Conservation (phyloP, 2,113 vertebrate genomes). For the Sclerurus mexicanus region DNA sequence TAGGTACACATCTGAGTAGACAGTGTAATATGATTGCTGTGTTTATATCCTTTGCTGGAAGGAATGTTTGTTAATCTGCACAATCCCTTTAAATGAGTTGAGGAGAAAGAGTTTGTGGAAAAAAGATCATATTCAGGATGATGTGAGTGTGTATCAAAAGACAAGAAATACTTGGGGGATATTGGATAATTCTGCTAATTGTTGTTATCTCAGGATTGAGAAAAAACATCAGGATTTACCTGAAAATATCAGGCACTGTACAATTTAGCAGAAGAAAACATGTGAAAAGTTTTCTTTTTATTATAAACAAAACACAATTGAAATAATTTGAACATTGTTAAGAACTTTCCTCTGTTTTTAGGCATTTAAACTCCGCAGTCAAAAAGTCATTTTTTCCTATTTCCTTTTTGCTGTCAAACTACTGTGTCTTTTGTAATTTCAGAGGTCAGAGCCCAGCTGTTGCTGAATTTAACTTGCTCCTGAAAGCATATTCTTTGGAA, state of each 20-base stretch:
- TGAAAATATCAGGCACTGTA: neutral
- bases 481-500: slow-evolving; percentile 92
- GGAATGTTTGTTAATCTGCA: slow-evolving; percentile 25
- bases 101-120: neutral
- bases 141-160: neutral
- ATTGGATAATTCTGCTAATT: slow-evolving; percentile 25
- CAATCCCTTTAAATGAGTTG: slow-evolving; percentile 30
- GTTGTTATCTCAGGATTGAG: neutral
- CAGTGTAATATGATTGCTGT: neutral
- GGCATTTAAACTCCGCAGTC: neutral
- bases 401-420: neutral
- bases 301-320: neutral
- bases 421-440: slow-evolving; percentile 42
- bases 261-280: neutral
- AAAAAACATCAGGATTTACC: neutral
- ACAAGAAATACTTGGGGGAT: neutral
- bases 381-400: neutral
- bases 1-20: slow-evolving; percentile 3
- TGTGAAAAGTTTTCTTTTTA: neutral
- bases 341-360: neutral
- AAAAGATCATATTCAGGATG: neutral
- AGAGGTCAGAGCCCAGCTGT: slow-evolving; percentile 88
- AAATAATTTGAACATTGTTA: neutral
- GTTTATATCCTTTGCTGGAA: slow-evolving; percentile 14
- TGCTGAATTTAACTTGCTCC: slow-evolving; percentile 92